These are phyloP conservation scores for Nannospalax galili DNA, from an alignment of 2,113 vertebrate species.

Conservation along the genomic window DNA sequence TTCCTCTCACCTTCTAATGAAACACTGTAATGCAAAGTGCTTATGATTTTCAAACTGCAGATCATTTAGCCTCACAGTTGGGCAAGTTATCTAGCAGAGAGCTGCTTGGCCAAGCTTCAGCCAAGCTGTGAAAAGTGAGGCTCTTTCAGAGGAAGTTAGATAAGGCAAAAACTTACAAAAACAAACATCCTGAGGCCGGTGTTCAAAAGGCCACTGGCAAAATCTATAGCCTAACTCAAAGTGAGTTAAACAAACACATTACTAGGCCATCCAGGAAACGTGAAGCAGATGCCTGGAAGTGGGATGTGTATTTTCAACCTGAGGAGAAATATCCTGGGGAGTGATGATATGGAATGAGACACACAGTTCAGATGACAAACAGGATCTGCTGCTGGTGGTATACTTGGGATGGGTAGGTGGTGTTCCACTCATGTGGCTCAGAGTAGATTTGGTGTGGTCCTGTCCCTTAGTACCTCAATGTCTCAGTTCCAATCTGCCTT, in stretches of 20 bases:
- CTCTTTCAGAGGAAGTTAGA: slow-evolving; percentile 77
- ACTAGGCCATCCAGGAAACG: slow-evolving; percentile 69
- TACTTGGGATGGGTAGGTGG: not conserved
- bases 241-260: slow-evolving; percentile 72
- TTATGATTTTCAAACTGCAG: slow-evolving; percentile 25
- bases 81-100: not conserved
- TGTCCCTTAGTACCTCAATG: too few species aligned
- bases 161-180: slow-evolving; percentile 77
- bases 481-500: not conserved
- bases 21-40: not conserved
- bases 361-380: slow-evolving; percentile 17
- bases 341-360: slow-evolving; percentile 50
- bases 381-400: not conserved
- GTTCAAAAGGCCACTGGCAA: slow-evolving; percentile 71
- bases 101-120: slow-evolving; percentile 39
- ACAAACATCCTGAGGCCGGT: slow-evolving; percentile 63
- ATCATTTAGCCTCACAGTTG: not conserved
- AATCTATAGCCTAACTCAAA: slow-evolving; percentile 58
- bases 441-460: not conserved
- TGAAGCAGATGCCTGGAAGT: slow-evolving; percentile 73
- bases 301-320: slow-evolving; percentile 52
- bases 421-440: not conserved
- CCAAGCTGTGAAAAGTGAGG: slow-evolving; percentile 68
- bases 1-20: not conserved
- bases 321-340: slow-evolving; percentile 48